These are phyloP conservation scores for Henricia sp. DNA, from an alignment of 53 echinoderm and acorn worm species.

Conservation along the genomic window DNA sequence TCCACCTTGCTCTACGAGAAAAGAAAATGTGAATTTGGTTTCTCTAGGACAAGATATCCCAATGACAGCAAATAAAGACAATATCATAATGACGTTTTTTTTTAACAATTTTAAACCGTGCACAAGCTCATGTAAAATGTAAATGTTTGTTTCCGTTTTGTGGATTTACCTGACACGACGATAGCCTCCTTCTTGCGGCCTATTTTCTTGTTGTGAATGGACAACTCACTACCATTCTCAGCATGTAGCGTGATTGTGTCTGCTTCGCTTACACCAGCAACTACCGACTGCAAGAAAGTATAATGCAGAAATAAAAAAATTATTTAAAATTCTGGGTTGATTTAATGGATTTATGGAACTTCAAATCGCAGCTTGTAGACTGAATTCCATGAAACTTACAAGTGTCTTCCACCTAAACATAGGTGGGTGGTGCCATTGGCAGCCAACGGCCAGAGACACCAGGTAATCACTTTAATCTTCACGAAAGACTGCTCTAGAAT, in stretches of 20 bases:
- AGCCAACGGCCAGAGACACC: too few relatives aligned
- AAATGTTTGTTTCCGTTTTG: too few relatives aligned
- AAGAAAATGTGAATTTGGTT: not conserved
- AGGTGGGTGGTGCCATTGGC: too few relatives aligned
- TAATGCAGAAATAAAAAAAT: too few relatives aligned
- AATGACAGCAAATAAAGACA: not conserved
- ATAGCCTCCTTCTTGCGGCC: not conserved
- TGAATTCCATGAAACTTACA: too few relatives aligned
- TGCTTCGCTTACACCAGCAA: constrained; percentile 55
- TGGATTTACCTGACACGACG: not conserved
- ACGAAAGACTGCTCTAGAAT: too few relatives aligned
- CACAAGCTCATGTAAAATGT: not conserved
- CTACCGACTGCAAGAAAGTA: constrained; percentile 39
- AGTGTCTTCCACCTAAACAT: too few relatives aligned
- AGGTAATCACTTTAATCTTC: too few relatives aligned
- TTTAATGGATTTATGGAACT: too few relatives aligned
- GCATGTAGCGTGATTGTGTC: constrained; percentile 51
- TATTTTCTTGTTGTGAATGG: not conserved
- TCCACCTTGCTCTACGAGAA: not conserved
- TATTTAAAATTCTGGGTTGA: too few relatives aligned
- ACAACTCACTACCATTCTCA: not conserved
- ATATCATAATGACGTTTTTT: not conserved
- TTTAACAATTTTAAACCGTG: not conserved
- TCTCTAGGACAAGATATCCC: not conserved
- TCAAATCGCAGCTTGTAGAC: too few relatives aligned